Evolutionary conservation across 2,888 invertebrate species (phyloP).

Genomic region (Acanthosoma haemorrhoidale): DNA sequence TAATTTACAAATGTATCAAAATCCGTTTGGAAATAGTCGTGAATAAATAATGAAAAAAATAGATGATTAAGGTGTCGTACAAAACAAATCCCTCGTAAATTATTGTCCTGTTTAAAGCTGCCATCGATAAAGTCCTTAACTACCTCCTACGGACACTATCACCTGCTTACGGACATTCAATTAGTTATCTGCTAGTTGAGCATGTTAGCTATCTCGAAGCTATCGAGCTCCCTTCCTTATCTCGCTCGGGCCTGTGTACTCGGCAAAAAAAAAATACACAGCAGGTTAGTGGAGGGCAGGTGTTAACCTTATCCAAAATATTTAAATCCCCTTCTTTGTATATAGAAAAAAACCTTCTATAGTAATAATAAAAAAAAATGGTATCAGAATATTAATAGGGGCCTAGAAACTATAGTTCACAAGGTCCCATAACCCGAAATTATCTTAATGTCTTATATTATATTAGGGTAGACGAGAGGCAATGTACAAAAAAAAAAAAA

Average conservation of each 20-base stretch:
- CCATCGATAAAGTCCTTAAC: too few relatives aligned
- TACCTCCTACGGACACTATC: too few relatives aligned
- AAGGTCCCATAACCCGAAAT: conserved; percentile 9
- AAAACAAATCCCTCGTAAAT: too few relatives aligned
- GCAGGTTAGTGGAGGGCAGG: too few relatives aligned
- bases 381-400: conserved; percentile 23
- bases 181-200: conserved; percentile 7
- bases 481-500: conserved; percentile 4
- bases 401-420: conserved; percentile 13
- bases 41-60: too few relatives aligned
- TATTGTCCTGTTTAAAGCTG: too few relatives aligned
- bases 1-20: too few relatives aligned
- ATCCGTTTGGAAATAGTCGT: too few relatives aligned
- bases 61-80: too few relatives aligned
- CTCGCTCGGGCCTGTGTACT: too few relatives aligned
- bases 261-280: too few relatives aligned
- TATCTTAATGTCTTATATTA: conserved; percentile 26
- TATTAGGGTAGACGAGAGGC: background rate
- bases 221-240: too few relatives aligned
- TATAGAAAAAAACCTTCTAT: background rate
- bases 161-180: background rate
- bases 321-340: conserved; percentile 3
- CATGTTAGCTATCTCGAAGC: background rate
- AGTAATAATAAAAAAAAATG: background rate
- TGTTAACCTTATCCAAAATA: conserved; percentile 21